Evolutionary conservation across 2,888 invertebrate genomes (phyloP), one percentile per base, ranked within the genome.

Genomic region (Operophtera brumata): DNA sequence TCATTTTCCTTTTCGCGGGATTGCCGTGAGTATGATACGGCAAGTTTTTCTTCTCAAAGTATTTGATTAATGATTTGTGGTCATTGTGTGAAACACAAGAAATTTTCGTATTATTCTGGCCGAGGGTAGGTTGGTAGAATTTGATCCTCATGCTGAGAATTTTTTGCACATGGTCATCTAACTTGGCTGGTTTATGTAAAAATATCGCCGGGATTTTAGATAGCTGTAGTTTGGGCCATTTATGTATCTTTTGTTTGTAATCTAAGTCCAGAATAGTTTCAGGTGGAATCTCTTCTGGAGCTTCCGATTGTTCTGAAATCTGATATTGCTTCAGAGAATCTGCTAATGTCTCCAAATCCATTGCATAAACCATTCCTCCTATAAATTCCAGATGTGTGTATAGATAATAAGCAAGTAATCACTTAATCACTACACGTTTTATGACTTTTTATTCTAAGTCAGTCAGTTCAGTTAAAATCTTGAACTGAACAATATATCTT

Each of bases 11-110:
- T 48, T 79, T 75, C 6, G 61, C 55, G 7, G 82, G 81, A 59
- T 77, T 62, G 0, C 80, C 77, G 63, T 70, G 84, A 7, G 86
- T 86, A 42, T 85, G 82, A 53, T 75, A 84, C 0, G 82, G 81
- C 9, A 83, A 35, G 42, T 79, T 56, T 10, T 72, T 70, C 13
- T 70, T 73, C 5, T 78, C 71, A 10, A 83, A 77, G 65, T 76
- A 82, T 46, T 78, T 64, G 2, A 67, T 47, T 45, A 84, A 49
- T 12, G 62, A 55, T 53, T 71, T 76, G 37, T 82, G 75, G 46
- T 82, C 82, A 55, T 73, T 66, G 25, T 70, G 66, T 6, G 75
- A 65, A 36, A 49, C 43, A 12, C 75, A 80, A 25, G 56, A 53
- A 42, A 84, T 71, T 70, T 75, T 81, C 0, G 70, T 75, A 41